A percentile compares a stretch with the other conserved stretches of the same genome.
phyloP scores from a whole-genome alignment of 92 coral and sea anemone genomes.

The Chrysogorgia sp. region DNA sequence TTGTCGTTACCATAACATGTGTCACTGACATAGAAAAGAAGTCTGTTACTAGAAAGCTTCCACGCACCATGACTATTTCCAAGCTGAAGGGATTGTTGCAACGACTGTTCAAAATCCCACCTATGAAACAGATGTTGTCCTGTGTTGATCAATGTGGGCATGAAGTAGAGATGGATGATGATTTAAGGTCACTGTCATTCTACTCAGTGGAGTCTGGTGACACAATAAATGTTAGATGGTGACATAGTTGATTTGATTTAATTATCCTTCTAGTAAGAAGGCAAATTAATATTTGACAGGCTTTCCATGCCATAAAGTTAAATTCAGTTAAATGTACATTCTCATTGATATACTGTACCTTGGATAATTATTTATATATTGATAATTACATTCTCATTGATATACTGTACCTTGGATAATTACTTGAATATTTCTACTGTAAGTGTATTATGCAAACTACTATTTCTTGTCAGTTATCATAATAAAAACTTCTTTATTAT shows the following conservation, averaged over 20 bases:
- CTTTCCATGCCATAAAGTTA: no score
- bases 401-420: no score
- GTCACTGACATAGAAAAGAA: constrained; percentile 77
- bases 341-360: no score
- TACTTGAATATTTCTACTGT: no score
- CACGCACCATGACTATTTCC: constrained; percentile 96
- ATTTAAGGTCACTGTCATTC: constrained; percentile 79
- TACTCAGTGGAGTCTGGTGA: constrained; percentile 85
- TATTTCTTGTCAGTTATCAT: no score
- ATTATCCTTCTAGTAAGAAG: no score
- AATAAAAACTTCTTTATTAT: no score
- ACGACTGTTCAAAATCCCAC: constrained; percentile 77
- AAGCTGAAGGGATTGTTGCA: constrained; percentile 83
- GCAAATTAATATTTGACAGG: no score
- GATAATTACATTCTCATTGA: no score
- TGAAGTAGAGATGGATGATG: constrained; percentile 85
- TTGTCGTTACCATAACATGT: constrained; percentile 80
- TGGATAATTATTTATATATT: no score
- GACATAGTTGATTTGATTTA: neutral
- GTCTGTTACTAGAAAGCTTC: constrained; percentile 73
- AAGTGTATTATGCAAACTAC: no score
- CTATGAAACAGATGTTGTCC: constrained; percentile 75
- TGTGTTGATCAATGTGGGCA: constrained; percentile 85
- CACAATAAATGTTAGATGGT: constrained; percentile 68
- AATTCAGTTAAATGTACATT: no score